Evolutionary conservation across 2,113 vertebrate genomes (phyloP), one percentile per base, ranked within the genome.

Genomic region (Anhinga anhinga): DNA sequence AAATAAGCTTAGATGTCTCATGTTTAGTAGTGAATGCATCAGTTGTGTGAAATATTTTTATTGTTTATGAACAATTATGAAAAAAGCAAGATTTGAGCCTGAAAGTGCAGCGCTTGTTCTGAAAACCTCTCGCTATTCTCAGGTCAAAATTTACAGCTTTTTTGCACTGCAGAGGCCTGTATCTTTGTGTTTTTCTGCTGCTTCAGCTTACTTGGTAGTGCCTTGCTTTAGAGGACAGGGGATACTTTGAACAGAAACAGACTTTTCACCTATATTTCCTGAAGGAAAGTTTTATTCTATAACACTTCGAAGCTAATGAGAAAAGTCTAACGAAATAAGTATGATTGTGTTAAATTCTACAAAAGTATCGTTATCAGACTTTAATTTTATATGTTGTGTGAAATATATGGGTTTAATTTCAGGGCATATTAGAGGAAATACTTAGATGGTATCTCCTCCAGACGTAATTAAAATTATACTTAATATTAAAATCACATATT

Each of bases 361-460:
- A 36, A 15, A 86, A 40, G 34, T 84, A 32, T 81, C 69, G 38
- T 88, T 86, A 88, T 67, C 38, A 59, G 61, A 19, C 34, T 90
- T 84, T 7, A 58, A 58, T 90, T 80, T 86, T 92, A 38, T 59
- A 67, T 32, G 36, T 78, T 92, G 21, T 73, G 22, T 84, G 63
- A 74, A 95, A 84, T 84, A 59, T 32, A 55, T 88, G 71, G 29
- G 18, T 88, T 94, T 93, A 11, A 74, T 95, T 93, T 86, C 83
- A 84, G 65, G 59, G 77, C 27, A 49, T 52, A 82, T 91, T 82
- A 92, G 66, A 79, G n/a, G 56, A 84, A 65, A 49, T 69, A 45
- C 44, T 82, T 85, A 86, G 55, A 82, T 76, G 66, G 25, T 76
- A 56, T 79, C 53, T 93, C 29, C 65, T 91, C 21, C 71, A 92